phyloP scores from a whole-genome alignment of 2,888 invertebrate species.

The Zele albiditarsus region DNA sequence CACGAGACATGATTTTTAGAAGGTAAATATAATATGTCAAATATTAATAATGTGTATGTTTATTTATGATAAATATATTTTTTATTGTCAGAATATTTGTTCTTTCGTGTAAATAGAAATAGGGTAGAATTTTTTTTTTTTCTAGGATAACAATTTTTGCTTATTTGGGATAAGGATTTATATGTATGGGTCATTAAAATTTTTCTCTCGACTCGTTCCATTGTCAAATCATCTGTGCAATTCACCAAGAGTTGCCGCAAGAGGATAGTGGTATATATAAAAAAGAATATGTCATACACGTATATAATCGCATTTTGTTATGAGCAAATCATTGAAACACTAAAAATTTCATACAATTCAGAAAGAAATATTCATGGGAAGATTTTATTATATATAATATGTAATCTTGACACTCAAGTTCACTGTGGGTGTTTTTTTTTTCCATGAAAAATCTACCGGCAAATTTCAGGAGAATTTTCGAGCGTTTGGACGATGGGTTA shows the following conservation, averaged over 20 bases:
- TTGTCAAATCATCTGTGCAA: neutral
- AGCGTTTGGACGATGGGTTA: no score
- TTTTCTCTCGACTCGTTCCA: constrained; percentile 16
- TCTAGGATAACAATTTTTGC: neutral
- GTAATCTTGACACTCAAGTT: no score
- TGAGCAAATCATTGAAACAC: neutral
- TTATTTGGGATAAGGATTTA: neutral
- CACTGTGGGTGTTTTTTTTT: no score
- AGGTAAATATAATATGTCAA: constrained; percentile 57
- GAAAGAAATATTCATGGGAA: no score
- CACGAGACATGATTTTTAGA: constrained; percentile 71
- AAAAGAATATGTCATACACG: neutral
- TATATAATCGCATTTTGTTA: neutral
- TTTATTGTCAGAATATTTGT: neutral
- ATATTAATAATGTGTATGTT: neutral
- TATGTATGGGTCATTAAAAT: neutral
- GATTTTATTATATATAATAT: no score
- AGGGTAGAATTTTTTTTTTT: constrained; percentile 7
- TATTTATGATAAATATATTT: constrained; percentile 17
- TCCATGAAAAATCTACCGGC: no score
- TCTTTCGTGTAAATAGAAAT: neutral
- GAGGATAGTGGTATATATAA: neutral
- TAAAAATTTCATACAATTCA: no score
- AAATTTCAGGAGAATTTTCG: no score
- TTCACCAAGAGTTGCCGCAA: neutral